Conservation (phyloP, 2,888 invertebrate species). For the Nymphalis polychloros region DNA sequence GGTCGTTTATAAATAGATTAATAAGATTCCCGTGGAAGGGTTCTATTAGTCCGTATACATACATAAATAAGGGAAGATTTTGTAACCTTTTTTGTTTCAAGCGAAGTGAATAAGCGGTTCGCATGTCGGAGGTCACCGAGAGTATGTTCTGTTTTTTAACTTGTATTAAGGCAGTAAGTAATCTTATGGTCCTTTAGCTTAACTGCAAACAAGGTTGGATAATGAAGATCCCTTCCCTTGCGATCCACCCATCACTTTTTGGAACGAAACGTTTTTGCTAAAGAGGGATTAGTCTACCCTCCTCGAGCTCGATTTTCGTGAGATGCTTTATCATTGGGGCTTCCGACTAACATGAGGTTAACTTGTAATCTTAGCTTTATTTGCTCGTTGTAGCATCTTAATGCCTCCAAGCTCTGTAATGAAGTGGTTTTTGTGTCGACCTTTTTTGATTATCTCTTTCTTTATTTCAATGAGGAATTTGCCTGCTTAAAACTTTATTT, state of each 20-base stretch:
- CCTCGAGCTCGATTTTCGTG: slow-evolving; percentile 75
- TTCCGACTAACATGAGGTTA: slow-evolving; percentile 81
- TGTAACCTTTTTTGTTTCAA: slow-evolving; percentile 29
- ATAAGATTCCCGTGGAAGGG: slow-evolving; percentile 11
- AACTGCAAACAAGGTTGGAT: slow-evolving; percentile 77
- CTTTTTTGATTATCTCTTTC: slow-evolving; percentile 53
- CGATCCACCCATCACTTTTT: slow-evolving; percentile 80
- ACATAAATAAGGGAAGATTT: slow-evolving; percentile 16
- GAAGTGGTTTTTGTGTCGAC: slow-evolving; percentile 70
- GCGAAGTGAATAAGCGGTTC: slow-evolving; percentile 28
- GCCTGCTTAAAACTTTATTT: slow-evolving; percentile 13
- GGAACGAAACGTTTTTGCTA: slow-evolving; percentile 81
- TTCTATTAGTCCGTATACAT: slow-evolving; percentile 19
- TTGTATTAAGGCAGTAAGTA: slow-evolving; percentile 50
- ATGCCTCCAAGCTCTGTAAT: slow-evolving; percentile 71
- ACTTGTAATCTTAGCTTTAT: slow-evolving; percentile 82
- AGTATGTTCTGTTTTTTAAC: slow-evolving; percentile 33
- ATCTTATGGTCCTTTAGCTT: slow-evolving; percentile 74
- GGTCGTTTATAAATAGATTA: background rate
- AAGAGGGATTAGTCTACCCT: slow-evolving; percentile 81
- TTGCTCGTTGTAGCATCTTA: slow-evolving; percentile 75
- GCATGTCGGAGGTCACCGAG: slow-evolving; percentile 28
- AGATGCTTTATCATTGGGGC: slow-evolving; percentile 82
- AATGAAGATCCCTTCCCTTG: slow-evolving; percentile 78
- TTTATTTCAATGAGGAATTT: slow-evolving; percentile 40